phyloP scores from a whole-genome alignment of 2,113 vertebrate species.

The Phaethornis superciliosus region DNA sequence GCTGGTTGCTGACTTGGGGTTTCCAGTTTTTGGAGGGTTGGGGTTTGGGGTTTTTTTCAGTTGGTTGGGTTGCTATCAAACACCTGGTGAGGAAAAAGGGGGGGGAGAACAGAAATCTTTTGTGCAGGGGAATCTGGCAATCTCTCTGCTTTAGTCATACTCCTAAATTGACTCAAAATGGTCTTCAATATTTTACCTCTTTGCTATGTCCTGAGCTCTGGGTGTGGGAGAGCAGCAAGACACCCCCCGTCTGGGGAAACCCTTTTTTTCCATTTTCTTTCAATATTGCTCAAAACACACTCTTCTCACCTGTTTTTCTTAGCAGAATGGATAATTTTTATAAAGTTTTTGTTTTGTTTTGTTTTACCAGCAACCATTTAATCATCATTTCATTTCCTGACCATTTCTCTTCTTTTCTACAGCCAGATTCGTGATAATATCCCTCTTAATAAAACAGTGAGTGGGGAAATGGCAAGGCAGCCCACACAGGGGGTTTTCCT shows the following conservation, averaged over 20 bases:
- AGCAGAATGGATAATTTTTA: neutral
- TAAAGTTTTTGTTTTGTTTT: neutral
- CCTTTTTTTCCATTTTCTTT: neutral
- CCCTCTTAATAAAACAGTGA: neutral
- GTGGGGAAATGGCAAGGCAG: neutral
- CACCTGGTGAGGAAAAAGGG: neutral
- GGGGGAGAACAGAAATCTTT: neutral
- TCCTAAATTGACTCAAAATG: neutral
- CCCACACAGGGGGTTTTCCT: neutral
- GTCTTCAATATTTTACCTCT: neutral
- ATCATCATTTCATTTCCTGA: neutral
- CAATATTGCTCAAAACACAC: neutral
- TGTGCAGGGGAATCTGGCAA: neutral
- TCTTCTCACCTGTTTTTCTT: neutral
- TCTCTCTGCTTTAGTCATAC: neutral
- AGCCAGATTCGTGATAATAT: neutral
- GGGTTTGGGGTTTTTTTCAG: neutral
- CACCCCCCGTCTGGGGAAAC: neutral
- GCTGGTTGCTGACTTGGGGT: neutral
- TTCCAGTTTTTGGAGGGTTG: neutral
- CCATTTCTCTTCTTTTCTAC: neutral
- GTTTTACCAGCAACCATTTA: neutral
- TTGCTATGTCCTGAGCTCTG: neutral
- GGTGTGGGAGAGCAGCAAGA: rapidly evolving
- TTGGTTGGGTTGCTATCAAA: neutral